A percentile compares a stretch with the other conserved stretches of the same genome.
These are phyloP conservation scores for Heterocephalus glaber DNA, from an alignment of 2,113 vertebrate species.

Conservation along the genomic window DNA sequence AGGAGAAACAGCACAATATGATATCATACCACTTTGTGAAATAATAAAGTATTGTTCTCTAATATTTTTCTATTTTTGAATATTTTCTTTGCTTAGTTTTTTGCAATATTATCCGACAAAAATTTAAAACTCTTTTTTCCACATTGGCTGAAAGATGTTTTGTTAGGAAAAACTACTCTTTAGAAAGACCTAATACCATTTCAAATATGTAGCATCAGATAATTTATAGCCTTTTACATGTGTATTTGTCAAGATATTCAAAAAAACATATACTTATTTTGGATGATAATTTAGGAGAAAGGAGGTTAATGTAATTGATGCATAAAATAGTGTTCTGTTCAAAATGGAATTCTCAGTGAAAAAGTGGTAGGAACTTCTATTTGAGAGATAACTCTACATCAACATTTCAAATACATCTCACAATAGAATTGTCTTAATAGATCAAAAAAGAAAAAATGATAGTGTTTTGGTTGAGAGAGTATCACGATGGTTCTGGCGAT, in stretches of 20 bases:
- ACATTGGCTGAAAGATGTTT: neutral
- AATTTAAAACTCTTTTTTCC: constrained; percentile 17
- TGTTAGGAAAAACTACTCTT: neutral
- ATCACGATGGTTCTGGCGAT: neutral
- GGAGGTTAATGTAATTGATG: neutral
- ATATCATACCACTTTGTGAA: neutral
- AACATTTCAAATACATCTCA: neutral
- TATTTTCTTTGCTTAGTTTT: neutral
- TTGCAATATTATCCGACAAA: constrained; percentile 5
- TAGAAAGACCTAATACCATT: neutral
- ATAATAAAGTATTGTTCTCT: neutral
- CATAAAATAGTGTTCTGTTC: neutral
- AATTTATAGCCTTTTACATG: neutral
- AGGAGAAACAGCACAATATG: neutral
- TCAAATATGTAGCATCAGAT: neutral
- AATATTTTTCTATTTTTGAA: neutral
- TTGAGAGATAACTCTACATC: neutral
- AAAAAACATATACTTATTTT: neutral
- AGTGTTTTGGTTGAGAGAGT: neutral
- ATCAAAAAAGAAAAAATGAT: neutral
- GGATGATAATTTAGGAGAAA: neutral
- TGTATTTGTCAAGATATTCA: neutral
- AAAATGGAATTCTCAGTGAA: neutral
- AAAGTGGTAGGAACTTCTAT: neutral
- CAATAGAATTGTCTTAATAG: neutral